Base-by-base conservation (phyloP, 2,113 vertebrate species). In the Pteruthius melanotis region DNA sequence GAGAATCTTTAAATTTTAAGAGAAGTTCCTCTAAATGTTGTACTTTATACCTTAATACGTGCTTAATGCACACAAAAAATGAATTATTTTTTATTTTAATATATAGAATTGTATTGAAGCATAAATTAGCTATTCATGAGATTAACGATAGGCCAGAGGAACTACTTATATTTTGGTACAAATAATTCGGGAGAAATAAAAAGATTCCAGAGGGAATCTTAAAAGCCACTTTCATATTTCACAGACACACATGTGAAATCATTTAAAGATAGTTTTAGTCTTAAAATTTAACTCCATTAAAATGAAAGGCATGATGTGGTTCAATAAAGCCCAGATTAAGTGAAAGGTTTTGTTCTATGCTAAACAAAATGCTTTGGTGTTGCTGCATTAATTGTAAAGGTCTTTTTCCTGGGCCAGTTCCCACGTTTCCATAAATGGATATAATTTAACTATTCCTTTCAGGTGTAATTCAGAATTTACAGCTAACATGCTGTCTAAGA, bases 201-300 rank as follows among this genome's bases (percentile, higher is more conserved):
- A 60, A 45, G 0, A 4, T 33, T 47, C 19, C 31, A 24, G 9
- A 31, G 6, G 7, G 7, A 52, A 64, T 13, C 6, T 40, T 50
- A 77, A 45, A 53, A 28, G 24, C 8, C 26, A 45, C 8, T 63
- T 79, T 16, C 68, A 8, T 71, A 13, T 83, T 87, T 83, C 18
- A 31, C 19, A 68, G 39, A 1, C 3, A 24, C 7, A 15, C 1
- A 21, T 4, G 3, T 74, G 31, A 82, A 89, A 65, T 40, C 0
- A 57, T 61, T 89, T 75, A 23, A 89, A 76, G 42, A 28, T 6
- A 33, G 9, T 35, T 57, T 4, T 69, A 50, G 10, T 30, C 21
- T 71, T 80, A 47, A 77, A 69, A 50, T 33, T n/a, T 9, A 37
- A 56, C 23, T 64, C 2, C 7, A 27, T 39, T 42, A 30, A 50